Base-by-base conservation (phyloP, 2,888 invertebrate species). In the Pandemis heparana region DNA sequence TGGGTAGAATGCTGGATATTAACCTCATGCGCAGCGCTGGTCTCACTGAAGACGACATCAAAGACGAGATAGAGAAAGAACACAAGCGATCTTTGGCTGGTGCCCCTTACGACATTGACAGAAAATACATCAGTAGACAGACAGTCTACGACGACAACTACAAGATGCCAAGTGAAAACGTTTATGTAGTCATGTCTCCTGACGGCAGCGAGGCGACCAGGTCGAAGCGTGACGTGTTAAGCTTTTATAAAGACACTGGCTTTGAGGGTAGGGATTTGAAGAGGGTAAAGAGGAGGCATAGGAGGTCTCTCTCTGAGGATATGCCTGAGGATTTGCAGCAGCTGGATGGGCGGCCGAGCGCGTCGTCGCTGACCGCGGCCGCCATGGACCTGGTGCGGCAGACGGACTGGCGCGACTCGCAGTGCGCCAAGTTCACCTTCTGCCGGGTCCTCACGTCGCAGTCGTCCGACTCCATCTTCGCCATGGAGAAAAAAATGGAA, bases 401-500 rank as follows among this genome's bases (percentile, higher is more conserved):
- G 77, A 95, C 95, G 0, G 95, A 97, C 81, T 97, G 97, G 97
- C 95, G 96, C 43, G 96, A 96, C 87, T 97, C 97, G 2, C 96
- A 96, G 70, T 97, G 97, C 84, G 96, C 97, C 4, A 97, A 97
- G 85, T 95, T 95, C 81, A 95, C 97, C 77, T 97, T 97, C 89
- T 97, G 97, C 87, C 96, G 96, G 82, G 96, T 96, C 60, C 96
- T 97, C 95, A 91, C 96, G 56, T 94, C 95, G 74, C 96, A 97
- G 80, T 92, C 96, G 67, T 95, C 96, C 1, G 97, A 97, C 83
- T 96, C 97, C 41, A 91, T 96, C 75, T 95, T 96, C 78, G 92
- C 96, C 60, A 97, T 97, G 97, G 97, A 97, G 91, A 97, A 97
- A 92, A 97, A 96, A 87, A 97, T 97, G 96, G 96, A 96, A 82